phyloP scores from a whole-genome alignment of 2,888 invertebrate species.

The Mesochorus sp. region DNA sequence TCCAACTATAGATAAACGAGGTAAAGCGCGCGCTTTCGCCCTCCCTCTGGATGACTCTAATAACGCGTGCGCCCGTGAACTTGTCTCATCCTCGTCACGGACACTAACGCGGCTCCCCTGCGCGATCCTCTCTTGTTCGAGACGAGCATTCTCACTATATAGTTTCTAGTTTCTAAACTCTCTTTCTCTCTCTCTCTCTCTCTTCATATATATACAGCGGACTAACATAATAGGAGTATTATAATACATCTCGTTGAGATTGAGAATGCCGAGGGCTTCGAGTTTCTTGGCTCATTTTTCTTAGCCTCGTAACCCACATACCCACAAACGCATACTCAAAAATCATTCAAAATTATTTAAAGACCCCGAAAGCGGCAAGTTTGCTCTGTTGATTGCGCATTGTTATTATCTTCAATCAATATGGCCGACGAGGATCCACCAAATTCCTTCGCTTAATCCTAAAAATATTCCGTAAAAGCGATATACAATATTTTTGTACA shows the following conservation, averaged over 20 bases:
- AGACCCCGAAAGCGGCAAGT: too few relatives aligned
- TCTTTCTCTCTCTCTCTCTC: not conserved
- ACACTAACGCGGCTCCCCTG: conserved; percentile 2
- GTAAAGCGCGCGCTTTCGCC: conserved; percentile 37
- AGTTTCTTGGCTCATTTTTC: conserved; percentile 49
- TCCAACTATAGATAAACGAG: conserved; percentile 48
- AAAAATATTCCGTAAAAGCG: too few relatives aligned
- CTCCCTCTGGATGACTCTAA: conserved; percentile 55
- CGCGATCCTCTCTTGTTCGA: conserved; percentile 13
- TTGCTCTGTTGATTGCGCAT: too few relatives aligned
- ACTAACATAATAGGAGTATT: too few relatives aligned
- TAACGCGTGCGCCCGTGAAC: conserved; percentile 61
- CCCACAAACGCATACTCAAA: too few relatives aligned
- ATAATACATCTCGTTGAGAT: conserved; percentile 33
- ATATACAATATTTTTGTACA: too few relatives aligned
- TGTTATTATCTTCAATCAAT: too few relatives aligned
- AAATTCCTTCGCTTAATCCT: too few relatives aligned
- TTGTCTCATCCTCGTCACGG: conserved; percentile 55
- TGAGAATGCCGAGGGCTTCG: conserved; percentile 33
- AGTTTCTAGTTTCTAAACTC: conserved; percentile 54
- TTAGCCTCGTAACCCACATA: too few relatives aligned
- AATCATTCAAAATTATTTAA: too few relatives aligned
- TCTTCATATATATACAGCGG: not conserved
- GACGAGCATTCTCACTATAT: conserved; percentile 35
- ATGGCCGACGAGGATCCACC: too few relatives aligned